phyloP scores from a whole-genome alignment of 2,797 vertebrate genomes.

The Acrossocheilus wenchowensis region DNA sequence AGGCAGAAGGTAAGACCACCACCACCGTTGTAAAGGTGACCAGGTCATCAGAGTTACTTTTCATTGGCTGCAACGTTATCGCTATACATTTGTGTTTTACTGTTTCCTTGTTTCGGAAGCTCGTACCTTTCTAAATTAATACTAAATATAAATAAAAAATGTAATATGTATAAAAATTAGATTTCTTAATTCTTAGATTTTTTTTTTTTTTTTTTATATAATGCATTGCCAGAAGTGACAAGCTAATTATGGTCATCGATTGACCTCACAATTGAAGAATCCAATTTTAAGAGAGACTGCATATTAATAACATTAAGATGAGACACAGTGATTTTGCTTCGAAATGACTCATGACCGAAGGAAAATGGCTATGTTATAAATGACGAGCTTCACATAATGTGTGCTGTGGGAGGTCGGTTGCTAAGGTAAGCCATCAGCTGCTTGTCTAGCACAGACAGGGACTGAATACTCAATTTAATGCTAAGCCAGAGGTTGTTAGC shows the following conservation, averaged over 20 bases:
- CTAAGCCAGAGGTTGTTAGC: slow-evolving; percentile 25
- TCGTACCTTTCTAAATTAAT: neutral
- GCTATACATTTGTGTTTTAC: neutral
- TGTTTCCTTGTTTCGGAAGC: neutral
- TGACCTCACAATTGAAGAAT: neutral
- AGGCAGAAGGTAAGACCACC: slow-evolving; percentile 73
- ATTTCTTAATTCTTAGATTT: neutral
- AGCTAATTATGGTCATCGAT: neutral
- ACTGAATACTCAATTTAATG: slow-evolving; percentile 28
- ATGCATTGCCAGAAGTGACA: neutral
- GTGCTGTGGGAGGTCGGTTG: slow-evolving; percentile 47
- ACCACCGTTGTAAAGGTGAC: slow-evolving; percentile 50
- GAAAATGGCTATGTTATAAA: slow-evolving; percentile 45
- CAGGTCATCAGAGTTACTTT: slow-evolving; percentile 42
- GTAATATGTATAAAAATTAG: neutral
- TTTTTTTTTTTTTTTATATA: neutral
- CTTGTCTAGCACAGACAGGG: slow-evolving; percentile 26
- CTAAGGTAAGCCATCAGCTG: slow-evolving; percentile 40
- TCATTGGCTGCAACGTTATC: slow-evolving; percentile 25
- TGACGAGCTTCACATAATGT: slow-evolving; percentile 46
- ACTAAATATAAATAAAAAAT: neutral
- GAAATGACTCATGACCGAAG: slow-evolving; percentile 37
- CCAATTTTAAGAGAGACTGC: slow-evolving; percentile 5
- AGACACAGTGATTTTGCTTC: slow-evolving; percentile 29
- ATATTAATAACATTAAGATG: slow-evolving; percentile 14